A percentile compares a stretch with the other conserved stretches of the same genome.
phyloP scores from a whole-genome alignment of 2,888 invertebrate species.

The Xestia sexstrigata region DNA sequence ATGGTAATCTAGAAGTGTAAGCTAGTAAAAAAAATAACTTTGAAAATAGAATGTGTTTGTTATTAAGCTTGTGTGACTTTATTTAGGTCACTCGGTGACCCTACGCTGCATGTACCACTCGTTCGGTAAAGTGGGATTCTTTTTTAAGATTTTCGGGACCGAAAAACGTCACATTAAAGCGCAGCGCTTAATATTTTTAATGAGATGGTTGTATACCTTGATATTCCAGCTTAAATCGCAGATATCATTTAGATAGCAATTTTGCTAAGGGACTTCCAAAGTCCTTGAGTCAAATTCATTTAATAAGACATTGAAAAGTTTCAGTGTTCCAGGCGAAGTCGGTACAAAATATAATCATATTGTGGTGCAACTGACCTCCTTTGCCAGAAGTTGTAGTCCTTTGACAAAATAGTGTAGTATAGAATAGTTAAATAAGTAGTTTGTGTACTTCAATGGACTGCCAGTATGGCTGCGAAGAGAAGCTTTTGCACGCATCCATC shows the following conservation, averaged over 20 bases:
- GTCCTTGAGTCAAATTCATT: slow-evolving; percentile 28
- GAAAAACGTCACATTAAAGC: slow-evolving; percentile 2
- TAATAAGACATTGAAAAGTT: slow-evolving; percentile 42
- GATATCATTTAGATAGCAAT: slow-evolving; percentile 22
- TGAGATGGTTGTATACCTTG: slow-evolving; percentile 27
- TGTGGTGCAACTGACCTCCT: slow-evolving; percentile 54
- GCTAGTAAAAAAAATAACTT: slow-evolving; percentile 3
- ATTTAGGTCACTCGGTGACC: slow-evolving; percentile 2
- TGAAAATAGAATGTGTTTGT: background rate
- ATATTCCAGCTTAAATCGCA: background rate
- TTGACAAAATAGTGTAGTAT: slow-evolving; percentile 26
- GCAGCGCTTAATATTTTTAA: slow-evolving; percentile 40
- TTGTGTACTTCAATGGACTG: slow-evolving; percentile 1
- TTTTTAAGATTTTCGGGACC: slow-evolving; percentile 14
- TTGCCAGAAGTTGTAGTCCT: slow-evolving; percentile 62
- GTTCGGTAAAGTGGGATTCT: background rate
- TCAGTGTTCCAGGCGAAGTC: slow-evolving; percentile 32
- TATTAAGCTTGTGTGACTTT: background rate
- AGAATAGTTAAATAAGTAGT: slow-evolving; percentile 20
- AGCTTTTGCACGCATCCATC: background rate
- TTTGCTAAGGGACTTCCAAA: slow-evolving; percentile 33
- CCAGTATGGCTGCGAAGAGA: slow-evolving; percentile 6
- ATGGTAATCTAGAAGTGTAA: slow-evolving; percentile 17
- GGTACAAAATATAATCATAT: slow-evolving; percentile 47
- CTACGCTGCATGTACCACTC: background rate